These are phyloP conservation scores for Martes martes DNA, from an alignment of 2,113 vertebrate genomes.

Conservation along the genomic window DNA sequence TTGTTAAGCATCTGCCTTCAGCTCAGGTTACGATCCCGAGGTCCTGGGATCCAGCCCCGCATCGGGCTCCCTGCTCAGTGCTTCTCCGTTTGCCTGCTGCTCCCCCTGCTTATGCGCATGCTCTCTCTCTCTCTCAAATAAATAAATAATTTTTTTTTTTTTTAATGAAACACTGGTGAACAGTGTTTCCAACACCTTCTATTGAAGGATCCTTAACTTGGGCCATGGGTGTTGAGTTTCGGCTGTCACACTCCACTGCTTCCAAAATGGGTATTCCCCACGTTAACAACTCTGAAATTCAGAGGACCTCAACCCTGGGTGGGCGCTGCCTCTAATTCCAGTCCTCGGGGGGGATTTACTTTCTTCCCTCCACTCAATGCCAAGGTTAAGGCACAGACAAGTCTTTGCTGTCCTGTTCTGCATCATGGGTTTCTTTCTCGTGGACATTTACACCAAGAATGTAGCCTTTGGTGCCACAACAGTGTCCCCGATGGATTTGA, in stretches of 20 bases:
- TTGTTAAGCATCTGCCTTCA: not conserved
- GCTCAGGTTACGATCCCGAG: not conserved
- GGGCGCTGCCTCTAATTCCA: not conserved
- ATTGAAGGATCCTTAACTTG: not conserved
- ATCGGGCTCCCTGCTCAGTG: too few relatives aligned
- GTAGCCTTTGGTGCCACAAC: not conserved
- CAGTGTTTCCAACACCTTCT: not conserved
- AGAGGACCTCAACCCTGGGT: not conserved
- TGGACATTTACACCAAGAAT: not conserved
- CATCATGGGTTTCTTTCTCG: not conserved
- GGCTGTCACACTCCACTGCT: not conserved
- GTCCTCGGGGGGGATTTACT: not conserved
- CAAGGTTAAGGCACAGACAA: not conserved
- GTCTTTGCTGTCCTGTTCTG: not conserved
- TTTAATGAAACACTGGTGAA: not conserved
- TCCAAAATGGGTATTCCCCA: not conserved
- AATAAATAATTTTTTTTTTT: too few relatives aligned
- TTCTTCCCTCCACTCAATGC: not conserved
- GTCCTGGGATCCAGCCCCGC: rapidly evolving
- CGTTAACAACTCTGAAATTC: not conserved
- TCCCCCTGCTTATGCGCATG: too few relatives aligned
- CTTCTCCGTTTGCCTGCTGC: too few relatives aligned
- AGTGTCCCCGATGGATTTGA: not conserved
- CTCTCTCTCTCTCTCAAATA: too few relatives aligned
- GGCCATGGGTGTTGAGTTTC: not conserved